Evolutionary conservation across 1,140 invertebrate genomes (phyloP), one percentile per base, ranked within the genome.

Genomic region (Chionoecetes opilio): DNA sequence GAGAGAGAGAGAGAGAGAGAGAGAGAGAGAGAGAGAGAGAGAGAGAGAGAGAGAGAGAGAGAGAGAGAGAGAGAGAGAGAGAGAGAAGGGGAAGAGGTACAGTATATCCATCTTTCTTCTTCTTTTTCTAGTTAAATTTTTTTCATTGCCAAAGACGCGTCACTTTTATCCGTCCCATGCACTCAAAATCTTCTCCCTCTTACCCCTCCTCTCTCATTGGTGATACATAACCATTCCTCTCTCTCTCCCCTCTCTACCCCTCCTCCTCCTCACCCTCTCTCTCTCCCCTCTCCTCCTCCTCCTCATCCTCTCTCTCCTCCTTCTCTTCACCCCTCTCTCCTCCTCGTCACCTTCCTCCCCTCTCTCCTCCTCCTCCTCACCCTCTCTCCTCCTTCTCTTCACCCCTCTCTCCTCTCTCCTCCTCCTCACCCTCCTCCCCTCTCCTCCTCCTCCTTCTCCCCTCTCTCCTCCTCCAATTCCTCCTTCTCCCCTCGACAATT

Each of bases 1-100:
- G 38, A 90, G 88, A 53, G 88, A 53, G 34, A 90, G 34, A 53
- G 21, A 90, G 41, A 90, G 21, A 53, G 88, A 90, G 21, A 90
- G 88, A 90, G 38, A 53, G 34, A 53, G 14, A 53, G 38, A 90
- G 14, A 90, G 86, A 88, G 38, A 90, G 14, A 90, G 88, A 53
- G 26, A 53, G 88, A 53, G 14, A 53, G 88, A 53, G 0, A 90
- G 88, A 38, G 31, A 88, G 35, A 88, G 1, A 88, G 35, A 88
- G 35, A 21, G 1, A 53, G 14, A 53, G 38, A 90, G 14, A 90
- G 86, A 88, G 38, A 90, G 14, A 90, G 88, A 53, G 26, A 53
- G 88, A 53, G 14, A 53, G 88, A 53, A 0, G 53, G 88, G 29
- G 31, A 88, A 88, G 1, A 88, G 35, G 38, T 9, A 21, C 2